These are phyloP conservation scores for Callospermophilus lateralis DNA, from an alignment of 2,113 vertebrate species.

Conservation along the genomic window DNA sequence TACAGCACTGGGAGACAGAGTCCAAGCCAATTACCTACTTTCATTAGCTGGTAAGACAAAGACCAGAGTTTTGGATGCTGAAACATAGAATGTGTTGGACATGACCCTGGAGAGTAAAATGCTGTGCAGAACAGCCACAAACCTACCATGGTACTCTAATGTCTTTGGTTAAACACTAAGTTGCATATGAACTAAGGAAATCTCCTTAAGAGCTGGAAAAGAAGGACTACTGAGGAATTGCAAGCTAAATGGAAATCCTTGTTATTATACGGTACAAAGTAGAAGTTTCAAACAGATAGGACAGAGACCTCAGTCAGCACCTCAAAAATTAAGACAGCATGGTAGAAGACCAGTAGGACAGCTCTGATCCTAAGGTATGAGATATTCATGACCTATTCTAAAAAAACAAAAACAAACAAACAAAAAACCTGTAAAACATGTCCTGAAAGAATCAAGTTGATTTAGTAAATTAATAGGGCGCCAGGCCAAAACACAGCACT, in stretches of 20 bases:
- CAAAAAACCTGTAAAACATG: background rate
- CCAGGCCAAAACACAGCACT: background rate
- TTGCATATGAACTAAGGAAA: background rate
- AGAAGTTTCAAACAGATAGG: background rate
- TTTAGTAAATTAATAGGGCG: background rate
- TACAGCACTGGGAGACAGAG: background rate
- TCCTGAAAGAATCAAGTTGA: background rate
- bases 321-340: background rate
- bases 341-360: background rate
- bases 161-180: background rate
- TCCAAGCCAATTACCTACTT: background rate
- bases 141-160: background rate
- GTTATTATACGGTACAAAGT: background rate
- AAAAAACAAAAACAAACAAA: background rate
- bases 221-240: background rate
- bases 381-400: background rate
- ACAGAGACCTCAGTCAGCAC: background rate
- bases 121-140: background rate
- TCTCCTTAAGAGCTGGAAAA: background rate
- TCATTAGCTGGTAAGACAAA: background rate
- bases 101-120: background rate
- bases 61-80: background rate
- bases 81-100: background rate
- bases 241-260: background rate
- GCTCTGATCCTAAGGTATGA: background rate